Evolutionary conservation across 2,888 invertebrate genomes (phyloP), one percentile per base, ranked within the genome.

Genomic region (Sisyra nigra): DNA sequence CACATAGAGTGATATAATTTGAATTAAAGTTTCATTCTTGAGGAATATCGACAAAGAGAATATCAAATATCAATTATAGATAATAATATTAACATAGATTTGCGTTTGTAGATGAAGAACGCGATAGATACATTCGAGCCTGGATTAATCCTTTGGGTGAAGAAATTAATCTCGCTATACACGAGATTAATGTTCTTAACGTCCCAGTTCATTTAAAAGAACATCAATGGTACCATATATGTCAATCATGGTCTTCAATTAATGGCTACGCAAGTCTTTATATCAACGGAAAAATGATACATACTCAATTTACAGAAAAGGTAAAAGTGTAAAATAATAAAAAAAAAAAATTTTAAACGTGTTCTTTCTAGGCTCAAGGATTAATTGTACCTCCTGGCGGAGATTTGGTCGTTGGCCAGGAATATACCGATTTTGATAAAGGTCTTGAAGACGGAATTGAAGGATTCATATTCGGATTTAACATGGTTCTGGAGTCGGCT

Each of bases 351-450:
- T 4, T 3, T 30, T 13, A n/a, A 40, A 40, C 7, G n/a, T 49
- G 42, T 42, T 34, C 52, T 46, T 71, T 69, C 42, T 63, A 79
- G 79, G 60, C 74, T 37, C 53, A 59, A 34, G 71, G 69, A 2
- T 62, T 66, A 41, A 58, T 66, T 38, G 62, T 80, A 45, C 72
- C 76, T 5, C 65, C 65, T 17, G 68, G 68, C 3, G 79, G 79
- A 7, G 77, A 77, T 51, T 58, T 79, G 5, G 75, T 78, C 7
- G 61, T 80, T n/a, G 80, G 79, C 14, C 79, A 80, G 56, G 79
- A 79, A 50, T 74, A 72, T 49, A 70, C 74, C n/a, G 71, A 73
- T 52, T 71, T 69, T 51, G 74, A 79, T 65, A 72, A 67, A 54
- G 72, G 78, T 33, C 57, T 67, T 30, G 70, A 74, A 46, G 77